Evolutionary conservation across 2,113 vertebrate species (phyloP).

Genomic region (Pluvianellus socialis): DNA sequence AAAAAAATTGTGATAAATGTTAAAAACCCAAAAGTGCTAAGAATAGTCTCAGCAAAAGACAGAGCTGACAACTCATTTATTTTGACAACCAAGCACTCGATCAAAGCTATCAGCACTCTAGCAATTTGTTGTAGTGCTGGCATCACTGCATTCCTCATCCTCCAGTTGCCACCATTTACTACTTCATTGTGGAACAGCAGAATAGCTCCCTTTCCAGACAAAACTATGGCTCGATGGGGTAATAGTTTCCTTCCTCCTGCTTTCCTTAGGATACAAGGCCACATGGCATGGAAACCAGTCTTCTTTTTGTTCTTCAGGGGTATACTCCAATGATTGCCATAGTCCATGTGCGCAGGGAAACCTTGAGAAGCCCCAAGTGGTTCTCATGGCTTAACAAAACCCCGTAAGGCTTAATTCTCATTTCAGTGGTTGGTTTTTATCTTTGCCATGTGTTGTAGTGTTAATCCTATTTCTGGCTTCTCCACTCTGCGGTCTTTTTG

Average conservation of each 20-base stretch:
- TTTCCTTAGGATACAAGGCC: not conserved
- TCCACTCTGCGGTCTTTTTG: not conserved
- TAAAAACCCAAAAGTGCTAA: not conserved
- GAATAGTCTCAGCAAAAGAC: not conserved
- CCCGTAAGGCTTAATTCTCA: not conserved
- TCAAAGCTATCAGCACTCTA: not conserved
- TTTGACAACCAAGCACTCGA: not conserved
- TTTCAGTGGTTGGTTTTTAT: not conserved
- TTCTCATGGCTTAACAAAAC: not conserved
- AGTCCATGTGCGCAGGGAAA: not conserved
- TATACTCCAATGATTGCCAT: not conserved
- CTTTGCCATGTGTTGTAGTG: not conserved
- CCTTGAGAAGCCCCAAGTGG: not conserved
- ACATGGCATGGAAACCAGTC: not conserved
- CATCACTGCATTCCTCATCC: not conserved
- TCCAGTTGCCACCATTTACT: not conserved
- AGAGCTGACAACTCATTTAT: not conserved
- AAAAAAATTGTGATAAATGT: not conserved
- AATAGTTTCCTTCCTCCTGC: not conserved
- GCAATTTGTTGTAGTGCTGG: not conserved
- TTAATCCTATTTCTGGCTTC: not conserved
- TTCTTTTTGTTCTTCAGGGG: not conserved
- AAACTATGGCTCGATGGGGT: not conserved
- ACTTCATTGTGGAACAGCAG: not conserved
- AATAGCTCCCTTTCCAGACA: not conserved